These are phyloP conservation scores for Nephrotoma guestfalica DNA, from an alignment of 2,888 invertebrate species.

Conservation along the genomic window DNA sequence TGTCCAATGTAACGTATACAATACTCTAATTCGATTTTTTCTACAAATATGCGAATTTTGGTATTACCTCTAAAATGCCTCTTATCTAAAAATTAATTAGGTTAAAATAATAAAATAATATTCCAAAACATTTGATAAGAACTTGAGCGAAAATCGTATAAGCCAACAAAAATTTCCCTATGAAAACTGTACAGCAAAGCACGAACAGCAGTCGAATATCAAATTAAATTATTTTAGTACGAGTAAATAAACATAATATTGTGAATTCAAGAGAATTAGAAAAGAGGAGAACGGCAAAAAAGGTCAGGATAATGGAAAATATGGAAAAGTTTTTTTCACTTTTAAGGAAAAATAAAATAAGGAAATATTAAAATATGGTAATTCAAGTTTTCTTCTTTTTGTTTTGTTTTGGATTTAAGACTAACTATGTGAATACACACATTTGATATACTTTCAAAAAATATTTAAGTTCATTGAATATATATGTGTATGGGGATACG, in stretches of 20 bases:
- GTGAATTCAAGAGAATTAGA: neutral
- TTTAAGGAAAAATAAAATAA: neutral
- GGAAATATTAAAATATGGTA: neutral
- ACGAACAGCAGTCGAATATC: neutral
- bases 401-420: neutral
- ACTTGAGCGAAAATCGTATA: neutral
- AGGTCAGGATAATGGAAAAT: neutral
- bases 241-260: neutral
- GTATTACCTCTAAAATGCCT: neutral
- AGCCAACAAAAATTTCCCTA: neutral
- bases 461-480: neutral
- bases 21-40: neutral
- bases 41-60: neutral
- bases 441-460: neutral
- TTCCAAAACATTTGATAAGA: neutral
- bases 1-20: neutral
- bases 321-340: neutral
- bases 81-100: neutral
- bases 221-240: neutral
- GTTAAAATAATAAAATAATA: neutral
- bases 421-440: neutral
- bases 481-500: neutral
- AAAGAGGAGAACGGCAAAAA: neutral
- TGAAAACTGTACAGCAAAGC: no score
- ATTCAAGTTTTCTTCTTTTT: neutral